Evolutionary conservation across 30 jellyfish, hydroid and myxozoan species (phyloP).

Genomic region (Aurelia coerulea): DNA sequence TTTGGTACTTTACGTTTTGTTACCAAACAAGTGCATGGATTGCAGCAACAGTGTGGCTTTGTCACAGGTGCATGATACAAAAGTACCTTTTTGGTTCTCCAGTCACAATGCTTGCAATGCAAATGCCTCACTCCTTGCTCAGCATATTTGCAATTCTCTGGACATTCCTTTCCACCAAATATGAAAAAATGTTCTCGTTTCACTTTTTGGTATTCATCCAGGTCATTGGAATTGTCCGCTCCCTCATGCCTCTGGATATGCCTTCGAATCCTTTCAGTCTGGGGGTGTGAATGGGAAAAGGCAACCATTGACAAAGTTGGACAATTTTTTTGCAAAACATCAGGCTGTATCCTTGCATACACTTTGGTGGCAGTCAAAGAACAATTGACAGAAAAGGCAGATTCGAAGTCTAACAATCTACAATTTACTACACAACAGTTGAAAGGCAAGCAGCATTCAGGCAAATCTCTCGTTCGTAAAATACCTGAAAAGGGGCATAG

Average conservation of each 20-base stretch:
- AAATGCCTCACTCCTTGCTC: conserved; percentile 75
- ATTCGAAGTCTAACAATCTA: too few relatives aligned
- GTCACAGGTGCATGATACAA: neutral
- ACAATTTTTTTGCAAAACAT: neutral
- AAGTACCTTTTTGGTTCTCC: conserved; percentile 76
- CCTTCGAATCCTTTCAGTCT: conserved; percentile 74
- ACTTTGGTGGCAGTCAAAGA: conserved; percentile 1
- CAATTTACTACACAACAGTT: too few relatives aligned
- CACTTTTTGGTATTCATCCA: conserved; percentile 73
- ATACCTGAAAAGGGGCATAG: too few relatives aligned
- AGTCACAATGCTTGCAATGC: conserved; percentile 78
- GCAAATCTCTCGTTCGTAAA: too few relatives aligned
- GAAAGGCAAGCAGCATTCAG: too few relatives aligned
- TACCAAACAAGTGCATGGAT: neutral
- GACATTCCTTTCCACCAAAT: conserved; percentile 77
- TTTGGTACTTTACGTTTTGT: neutral
- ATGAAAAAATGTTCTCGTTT: conserved; percentile 69
- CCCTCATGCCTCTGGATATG: conserved; percentile 76
- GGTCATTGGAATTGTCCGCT: conserved; percentile 43
- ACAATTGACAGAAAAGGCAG: too few relatives aligned
- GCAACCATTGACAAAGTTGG: neutral
- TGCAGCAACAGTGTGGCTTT: conserved; percentile 63
- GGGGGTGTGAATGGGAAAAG: neutral
- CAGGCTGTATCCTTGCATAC: conserved; percentile 74
- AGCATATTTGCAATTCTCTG: conserved; percentile 69